Percentiles rank a stretch among this genome's conserved stretches.
Conservation (phyloP, 2,797 vertebrate species). For the Spheniscus humboldti region DNA sequence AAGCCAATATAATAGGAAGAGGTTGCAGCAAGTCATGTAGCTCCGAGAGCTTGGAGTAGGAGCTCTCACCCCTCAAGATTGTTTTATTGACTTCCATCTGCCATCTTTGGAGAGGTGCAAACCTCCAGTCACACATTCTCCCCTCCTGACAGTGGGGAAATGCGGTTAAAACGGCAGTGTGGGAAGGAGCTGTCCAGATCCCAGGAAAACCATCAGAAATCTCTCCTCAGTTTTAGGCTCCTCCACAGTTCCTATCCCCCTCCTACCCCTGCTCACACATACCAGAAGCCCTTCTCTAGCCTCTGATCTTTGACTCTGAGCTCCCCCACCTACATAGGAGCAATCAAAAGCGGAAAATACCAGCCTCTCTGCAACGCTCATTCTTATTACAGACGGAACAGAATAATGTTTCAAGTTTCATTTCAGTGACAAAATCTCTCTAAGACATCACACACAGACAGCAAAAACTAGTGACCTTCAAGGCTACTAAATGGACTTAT, state of each 20-base stretch:
- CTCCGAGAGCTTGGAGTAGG: not conserved
- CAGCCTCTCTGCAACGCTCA: fast-evolving
- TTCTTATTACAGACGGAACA: not conserved
- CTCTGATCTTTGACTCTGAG: not conserved
- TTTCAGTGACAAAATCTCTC: not conserved
- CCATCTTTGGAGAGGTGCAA: not conserved
- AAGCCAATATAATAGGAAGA: not conserved
- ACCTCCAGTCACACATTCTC: not conserved
- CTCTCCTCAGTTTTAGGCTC: not conserved
- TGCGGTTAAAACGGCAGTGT: not conserved
- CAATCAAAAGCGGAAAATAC: not conserved
- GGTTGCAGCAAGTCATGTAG: not conserved
- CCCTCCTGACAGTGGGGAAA: not conserved
- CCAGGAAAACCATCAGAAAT: not conserved
- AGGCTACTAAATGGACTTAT: not conserved
- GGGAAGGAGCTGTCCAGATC: not conserved
- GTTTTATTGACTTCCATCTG: not conserved
- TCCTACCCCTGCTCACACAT: not conserved
- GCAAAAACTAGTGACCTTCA: not conserved
- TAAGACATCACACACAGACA: not conserved
- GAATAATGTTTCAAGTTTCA: not conserved
- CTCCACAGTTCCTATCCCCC: not conserved
- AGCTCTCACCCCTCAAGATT: not conserved
- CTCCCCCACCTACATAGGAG: fast-evolving
- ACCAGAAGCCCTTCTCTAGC: not conserved